These are phyloP conservation scores for Rhinopomastus cyanomelas DNA, from an alignment of 2,113 vertebrate species.

Conservation along the genomic window DNA sequence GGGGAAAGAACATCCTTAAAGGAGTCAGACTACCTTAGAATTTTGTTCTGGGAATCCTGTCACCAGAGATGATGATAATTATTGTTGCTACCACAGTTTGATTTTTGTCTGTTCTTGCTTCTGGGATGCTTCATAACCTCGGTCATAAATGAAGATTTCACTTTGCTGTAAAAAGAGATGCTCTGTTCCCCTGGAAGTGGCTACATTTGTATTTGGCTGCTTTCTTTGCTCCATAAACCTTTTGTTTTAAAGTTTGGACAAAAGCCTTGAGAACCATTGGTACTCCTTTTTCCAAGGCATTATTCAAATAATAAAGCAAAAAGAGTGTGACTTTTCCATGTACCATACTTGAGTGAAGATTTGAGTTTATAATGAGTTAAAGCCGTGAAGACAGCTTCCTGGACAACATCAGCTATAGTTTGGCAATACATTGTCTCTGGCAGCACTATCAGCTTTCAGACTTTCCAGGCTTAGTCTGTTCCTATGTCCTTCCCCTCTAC, in stretches of 20 bases:
- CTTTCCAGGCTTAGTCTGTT: background rate
- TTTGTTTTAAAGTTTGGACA: background rate
- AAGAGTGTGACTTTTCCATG: background rate
- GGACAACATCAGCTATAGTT: background rate
- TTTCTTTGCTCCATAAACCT: background rate
- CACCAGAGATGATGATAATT: background rate
- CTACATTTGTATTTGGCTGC: background rate
- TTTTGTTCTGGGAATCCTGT: background rate
- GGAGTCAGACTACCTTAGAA: background rate
- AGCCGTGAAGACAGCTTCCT: background rate
- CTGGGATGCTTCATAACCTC: background rate
- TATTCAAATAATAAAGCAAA: background rate
- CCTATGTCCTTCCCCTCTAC: background rate
- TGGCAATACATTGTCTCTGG: background rate
- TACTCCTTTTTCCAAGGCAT: background rate
- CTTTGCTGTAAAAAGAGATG: background rate
- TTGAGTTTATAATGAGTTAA: background rate
- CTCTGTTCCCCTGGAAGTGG: background rate
- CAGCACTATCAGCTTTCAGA: background rate
- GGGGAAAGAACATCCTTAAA: background rate
- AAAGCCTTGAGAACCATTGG: background rate
- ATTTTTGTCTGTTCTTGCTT: background rate
- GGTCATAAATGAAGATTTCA: background rate
- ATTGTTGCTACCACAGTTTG: rapidly evolving
- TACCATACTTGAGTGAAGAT: background rate